These are phyloP conservation scores for Leptinotarsa lineolata DNA, from an alignment of 1,140 invertebrate genomes.

Conservation along the genomic window DNA sequence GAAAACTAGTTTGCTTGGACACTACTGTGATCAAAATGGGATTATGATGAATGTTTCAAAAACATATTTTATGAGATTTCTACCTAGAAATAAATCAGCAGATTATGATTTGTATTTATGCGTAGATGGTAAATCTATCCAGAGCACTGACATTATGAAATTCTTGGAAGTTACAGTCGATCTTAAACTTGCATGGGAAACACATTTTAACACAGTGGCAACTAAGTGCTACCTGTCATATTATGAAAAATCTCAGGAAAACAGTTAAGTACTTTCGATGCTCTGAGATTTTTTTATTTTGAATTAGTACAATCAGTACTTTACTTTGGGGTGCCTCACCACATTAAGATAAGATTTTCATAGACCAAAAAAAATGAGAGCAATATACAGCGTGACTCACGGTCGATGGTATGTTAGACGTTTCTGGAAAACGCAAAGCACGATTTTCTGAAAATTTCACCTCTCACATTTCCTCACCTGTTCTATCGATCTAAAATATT, in stretches of 20 bases:
- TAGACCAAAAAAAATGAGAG: no score
- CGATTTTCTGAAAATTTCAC: no score
- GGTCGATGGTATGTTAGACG: no score
- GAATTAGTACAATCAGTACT: slow-evolving; percentile 2
- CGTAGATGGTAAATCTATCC: not conserved
- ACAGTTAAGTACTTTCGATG: not conserved
- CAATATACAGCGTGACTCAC: no score
- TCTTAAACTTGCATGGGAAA: not conserved
- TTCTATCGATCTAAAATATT: no score
- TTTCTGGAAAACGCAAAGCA: no score
- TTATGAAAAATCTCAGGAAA: not conserved
- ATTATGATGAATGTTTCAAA: slow-evolving; percentile 2
- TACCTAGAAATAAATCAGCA: not conserved
- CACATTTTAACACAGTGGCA: not conserved
- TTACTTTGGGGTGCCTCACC: no score
- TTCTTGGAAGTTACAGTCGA: not conserved
- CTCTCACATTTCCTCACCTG: no score
- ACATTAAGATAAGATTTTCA: no score
- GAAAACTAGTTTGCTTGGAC: not conserved
- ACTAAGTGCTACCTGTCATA: not conserved
- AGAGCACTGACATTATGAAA: not conserved
- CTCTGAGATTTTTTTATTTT: not conserved
- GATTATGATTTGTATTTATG: not conserved
- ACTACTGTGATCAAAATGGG: slow-evolving; percentile 1
- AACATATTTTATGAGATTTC: slow-evolving; percentile 3